Evolutionary conservation across 2,797 vertebrate genomes (phyloP), one percentile per base, ranked within the genome.

Genomic region (Megalops cyprinoides): DNA sequence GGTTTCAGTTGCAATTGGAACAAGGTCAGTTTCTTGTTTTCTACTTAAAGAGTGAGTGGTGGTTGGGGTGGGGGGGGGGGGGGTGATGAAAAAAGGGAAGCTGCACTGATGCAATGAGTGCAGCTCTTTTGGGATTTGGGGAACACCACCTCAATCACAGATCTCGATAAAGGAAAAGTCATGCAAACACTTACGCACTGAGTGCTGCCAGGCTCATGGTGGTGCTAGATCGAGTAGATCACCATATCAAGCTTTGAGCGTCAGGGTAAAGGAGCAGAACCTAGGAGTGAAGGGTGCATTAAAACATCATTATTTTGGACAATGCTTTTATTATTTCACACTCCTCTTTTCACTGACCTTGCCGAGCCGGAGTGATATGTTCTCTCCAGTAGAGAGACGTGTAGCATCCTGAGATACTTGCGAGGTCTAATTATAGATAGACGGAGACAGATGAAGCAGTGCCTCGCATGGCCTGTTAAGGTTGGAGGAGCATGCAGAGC

Each of bases 1-100:
- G 67, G 51, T 83, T 79, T 81, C 60, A 25, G 28, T 79, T 10
- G 25, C 46, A 81, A 82, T 81, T 74, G 74, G 84, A 89, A 85
- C 74, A 77, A 79, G 81, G 69, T 77, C 79, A 80, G 25, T 18
- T 25, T 6, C 4, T 74, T 81, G 79, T 83, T 76, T 85, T 79
- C 46, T 49, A 58, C 73, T 83, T 85, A 83, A 87, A 86, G 83
- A 84, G 81, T 76, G 84, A 80, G 51, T 44, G 71, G 82, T 28
- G n/a, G n/a, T n/a, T n/a, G n/a, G n/a, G n/a, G 74, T 77, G 77
- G 69, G 4, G 60, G 80, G 79, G 42, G 23, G 0, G 31, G 44
- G 3, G 6, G 31, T 5, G 77, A 44, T 62, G 76, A 74, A 55
- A 55, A 56, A 51, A 51, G 20, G 48, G 49, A 67, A 15, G 34